Percentiles rank a stretch among this genome's conserved stretches.
phyloP scores from a whole-genome alignment of 2,797 vertebrate species.

The Coranthus polyacanthus region DNA sequence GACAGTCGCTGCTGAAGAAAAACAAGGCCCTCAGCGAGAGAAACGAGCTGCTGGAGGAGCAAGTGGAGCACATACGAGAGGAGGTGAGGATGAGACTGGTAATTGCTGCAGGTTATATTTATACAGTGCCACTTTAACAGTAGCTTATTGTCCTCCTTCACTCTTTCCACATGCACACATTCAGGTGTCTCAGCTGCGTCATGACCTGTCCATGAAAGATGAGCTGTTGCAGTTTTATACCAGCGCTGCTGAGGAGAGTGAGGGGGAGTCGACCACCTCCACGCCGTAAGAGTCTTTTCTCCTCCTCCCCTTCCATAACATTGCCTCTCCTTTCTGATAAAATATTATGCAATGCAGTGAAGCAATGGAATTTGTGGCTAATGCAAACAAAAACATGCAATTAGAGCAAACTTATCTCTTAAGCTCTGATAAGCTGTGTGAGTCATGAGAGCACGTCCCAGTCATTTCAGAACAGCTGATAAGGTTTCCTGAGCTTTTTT shows the following conservation, averaged over 20 bases:
- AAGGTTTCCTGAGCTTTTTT: conserved; percentile 3
- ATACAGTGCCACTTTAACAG: too few relatives aligned
- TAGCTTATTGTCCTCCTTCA: not conserved
- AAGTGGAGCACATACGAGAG: conserved; percentile 96
- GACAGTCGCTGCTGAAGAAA: conserved; percentile 97
- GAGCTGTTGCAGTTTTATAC: conserved; percentile 98
- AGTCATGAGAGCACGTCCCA: not conserved
- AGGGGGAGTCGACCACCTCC: conserved; percentile 91
- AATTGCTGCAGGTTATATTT: too few relatives aligned
- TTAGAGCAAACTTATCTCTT: not conserved
- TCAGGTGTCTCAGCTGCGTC: conserved; percentile 96
- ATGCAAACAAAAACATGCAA: not conserved
- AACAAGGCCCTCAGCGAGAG: conserved; percentile 97
- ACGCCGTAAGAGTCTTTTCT: conserved; percentile 97
- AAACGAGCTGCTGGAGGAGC: conserved; percentile 95
- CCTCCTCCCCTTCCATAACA: not conserved
- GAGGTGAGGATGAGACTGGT: conserved; percentile 84
- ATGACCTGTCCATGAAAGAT: conserved; percentile 98
- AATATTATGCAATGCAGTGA: not conserved
- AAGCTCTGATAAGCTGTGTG: not conserved
- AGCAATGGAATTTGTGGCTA: not conserved
- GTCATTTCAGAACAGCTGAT: not conserved
- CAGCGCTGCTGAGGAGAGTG: conserved; percentile 94
- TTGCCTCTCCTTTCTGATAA: not conserved
- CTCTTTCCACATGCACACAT: not conserved